Conservation (phyloP, 2,797 vertebrate species). For the Scolopax bukidnonensis region DNA sequence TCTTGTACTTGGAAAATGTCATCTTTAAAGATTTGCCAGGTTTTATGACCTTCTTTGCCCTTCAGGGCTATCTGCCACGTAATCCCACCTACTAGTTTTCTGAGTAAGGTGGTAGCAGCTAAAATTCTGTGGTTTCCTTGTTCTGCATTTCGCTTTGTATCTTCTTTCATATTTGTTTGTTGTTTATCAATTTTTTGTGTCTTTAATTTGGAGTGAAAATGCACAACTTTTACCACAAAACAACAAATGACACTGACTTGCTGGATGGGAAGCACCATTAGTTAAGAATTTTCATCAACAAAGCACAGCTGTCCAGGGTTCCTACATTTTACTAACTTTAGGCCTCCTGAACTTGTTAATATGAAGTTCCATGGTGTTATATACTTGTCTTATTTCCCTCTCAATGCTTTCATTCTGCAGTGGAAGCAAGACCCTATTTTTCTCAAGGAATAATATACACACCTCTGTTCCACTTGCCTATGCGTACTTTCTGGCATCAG, state of each 20-base stretch:
- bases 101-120: not conserved
- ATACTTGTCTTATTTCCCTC: not conserved
- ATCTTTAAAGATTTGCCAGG: not conserved
- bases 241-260: not conserved
- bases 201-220: not conserved
- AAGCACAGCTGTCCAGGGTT: not conserved
- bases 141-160: not conserved
- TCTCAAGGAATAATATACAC: not conserved
- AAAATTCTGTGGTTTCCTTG: not conserved
- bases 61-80: not conserved
- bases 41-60: not conserved
- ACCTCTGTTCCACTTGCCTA: not conserved
- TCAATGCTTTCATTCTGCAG: not conserved
- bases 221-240: not conserved
- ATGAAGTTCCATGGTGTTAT: not conserved
- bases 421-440: not conserved
- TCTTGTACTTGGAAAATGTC: not conserved
- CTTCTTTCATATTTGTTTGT: not conserved
- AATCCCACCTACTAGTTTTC: not conserved
- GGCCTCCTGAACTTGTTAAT: not conserved
- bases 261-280: not conserved
- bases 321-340: not conserved
- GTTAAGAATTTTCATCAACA: not conserved
- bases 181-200: rapidly evolving
- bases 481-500: not conserved